A percentile compares a stretch with the other conserved stretches of the same genome.
Evolutionary conservation across 1,140 invertebrate species (phyloP).

Genomic region (Drosophila sturtevanti): DNA sequence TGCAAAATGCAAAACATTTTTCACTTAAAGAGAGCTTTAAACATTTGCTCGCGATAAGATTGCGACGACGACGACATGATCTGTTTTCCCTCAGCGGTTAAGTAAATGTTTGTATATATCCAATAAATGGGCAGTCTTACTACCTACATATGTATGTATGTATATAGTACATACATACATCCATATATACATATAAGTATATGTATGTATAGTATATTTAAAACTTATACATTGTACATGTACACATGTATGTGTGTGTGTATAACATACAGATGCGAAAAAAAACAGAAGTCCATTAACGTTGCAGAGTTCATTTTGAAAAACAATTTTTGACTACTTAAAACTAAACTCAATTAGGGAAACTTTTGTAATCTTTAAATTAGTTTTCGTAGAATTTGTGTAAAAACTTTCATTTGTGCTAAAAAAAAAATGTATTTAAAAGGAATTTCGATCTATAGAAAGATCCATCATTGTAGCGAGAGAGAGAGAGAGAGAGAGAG

Average conservation of each 20-base stretch:
- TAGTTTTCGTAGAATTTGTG: no score
- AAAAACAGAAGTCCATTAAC: background rate
- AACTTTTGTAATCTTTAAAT: no score
- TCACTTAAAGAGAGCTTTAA: conserved; percentile 34
- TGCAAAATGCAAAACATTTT: conserved; percentile 13
- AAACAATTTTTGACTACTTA: no score
- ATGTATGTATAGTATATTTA: no score
- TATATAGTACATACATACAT: background rate
- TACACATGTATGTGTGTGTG: no score
- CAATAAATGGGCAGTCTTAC: background rate
- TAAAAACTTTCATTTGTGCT: no score
- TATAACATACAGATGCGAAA: background rate
- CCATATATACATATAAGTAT: no score
- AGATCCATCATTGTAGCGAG: no score
- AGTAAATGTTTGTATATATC: background rate
- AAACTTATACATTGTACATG: no score
- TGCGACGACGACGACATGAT: conserved; percentile 12
- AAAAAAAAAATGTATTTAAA: no score
- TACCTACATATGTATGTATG: background rate
- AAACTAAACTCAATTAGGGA: no score
- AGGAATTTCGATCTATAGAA: no score
- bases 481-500: background rate
- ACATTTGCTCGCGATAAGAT: conserved; percentile 55
- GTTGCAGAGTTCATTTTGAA: background rate
- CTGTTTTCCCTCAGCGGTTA: background rate